These are phyloP conservation scores for Margarornis squamiger DNA, from an alignment of 2,797 vertebrate genomes.

Conservation along the genomic window DNA sequence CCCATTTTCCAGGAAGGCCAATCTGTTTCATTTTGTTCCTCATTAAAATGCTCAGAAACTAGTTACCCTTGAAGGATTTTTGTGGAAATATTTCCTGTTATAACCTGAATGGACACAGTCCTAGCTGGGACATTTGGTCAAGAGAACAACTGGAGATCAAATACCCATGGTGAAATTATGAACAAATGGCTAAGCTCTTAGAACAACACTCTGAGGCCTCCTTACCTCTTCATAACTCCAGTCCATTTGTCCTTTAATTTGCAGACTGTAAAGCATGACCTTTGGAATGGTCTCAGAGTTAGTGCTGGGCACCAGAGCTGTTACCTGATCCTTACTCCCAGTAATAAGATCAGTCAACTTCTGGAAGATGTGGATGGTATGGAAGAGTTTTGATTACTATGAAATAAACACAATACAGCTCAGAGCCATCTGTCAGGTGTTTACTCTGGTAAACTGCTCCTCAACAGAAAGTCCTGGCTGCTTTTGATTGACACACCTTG, in stretches of 20 bases:
- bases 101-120: neutral
- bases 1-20: neutral
- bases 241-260: neutral
- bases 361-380: neutral
- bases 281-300: neutral
- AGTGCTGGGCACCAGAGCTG: neutral
- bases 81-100: neutral
- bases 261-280: neutral
- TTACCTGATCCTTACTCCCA: neutral
- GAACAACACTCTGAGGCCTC: neutral
- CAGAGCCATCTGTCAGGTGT: neutral
- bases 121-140: neutral
- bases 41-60: neutral
- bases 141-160: neutral
- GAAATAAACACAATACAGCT: neutral
- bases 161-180: neutral
- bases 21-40: neutral
- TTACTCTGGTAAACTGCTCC: neutral
- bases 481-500: neutral
- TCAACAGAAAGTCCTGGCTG: neutral
- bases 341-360: neutral
- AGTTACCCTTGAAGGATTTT: neutral
- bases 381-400: neutral
- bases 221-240: neutral
- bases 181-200: neutral